Conservation (phyloP, 2,888 invertebrate genomes). For the Heliconius erato region DNA sequence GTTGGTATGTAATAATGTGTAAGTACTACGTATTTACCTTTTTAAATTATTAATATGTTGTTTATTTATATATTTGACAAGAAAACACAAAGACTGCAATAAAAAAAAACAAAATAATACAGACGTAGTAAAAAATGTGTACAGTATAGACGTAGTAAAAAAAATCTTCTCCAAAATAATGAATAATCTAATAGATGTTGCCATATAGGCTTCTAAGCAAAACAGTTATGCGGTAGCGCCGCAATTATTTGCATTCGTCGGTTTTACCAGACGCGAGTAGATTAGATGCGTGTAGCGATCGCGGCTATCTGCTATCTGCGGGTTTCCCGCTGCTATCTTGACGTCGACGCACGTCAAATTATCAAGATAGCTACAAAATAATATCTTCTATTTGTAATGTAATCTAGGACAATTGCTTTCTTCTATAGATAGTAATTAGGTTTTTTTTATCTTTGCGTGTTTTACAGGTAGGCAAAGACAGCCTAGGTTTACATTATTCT, state of each 20-base stretch:
- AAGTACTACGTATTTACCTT: no score
- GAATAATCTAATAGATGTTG: no score
- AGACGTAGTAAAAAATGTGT: no score
- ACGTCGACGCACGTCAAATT: conserved; percentile 1
- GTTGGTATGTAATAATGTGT: no score
- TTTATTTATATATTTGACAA: no score
- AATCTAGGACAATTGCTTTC: neutral
- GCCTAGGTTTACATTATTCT: no score
- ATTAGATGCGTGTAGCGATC: neutral
- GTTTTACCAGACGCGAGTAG: conserved; percentile 23
- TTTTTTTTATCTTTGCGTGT: neutral
- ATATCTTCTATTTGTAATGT: neutral
- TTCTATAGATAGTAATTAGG: neutral
- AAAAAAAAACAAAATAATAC: no score
- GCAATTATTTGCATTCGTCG: neutral
- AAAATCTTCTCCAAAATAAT: no score
- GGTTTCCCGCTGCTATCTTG: conserved; percentile 5
- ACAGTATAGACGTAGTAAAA: no score
- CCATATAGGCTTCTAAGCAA: no score
- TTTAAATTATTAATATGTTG: no score
- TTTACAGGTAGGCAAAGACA: neutral
- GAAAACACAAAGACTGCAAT: no score
- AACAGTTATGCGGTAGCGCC: neutral
- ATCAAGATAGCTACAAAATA: conserved; percentile 4
- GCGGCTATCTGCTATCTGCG: conserved; percentile 10